Evolutionary conservation across 2,888 invertebrate species (phyloP).

Genomic region (Amblyjoppa proteus): DNA sequence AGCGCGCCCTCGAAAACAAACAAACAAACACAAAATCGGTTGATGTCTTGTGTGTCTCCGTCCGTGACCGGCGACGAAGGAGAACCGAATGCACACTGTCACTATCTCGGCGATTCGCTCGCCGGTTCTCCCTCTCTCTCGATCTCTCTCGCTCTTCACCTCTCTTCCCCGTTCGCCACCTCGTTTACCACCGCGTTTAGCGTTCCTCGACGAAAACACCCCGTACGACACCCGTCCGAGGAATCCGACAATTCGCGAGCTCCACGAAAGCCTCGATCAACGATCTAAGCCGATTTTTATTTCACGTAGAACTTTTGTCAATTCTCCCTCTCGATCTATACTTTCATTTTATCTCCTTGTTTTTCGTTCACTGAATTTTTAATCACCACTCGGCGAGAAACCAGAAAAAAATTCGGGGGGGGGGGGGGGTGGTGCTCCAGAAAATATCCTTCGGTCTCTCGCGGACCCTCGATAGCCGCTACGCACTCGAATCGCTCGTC

Average conservation of each 20-base stretch:
- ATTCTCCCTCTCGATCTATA: not conserved
- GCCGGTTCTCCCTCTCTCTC: conserved; percentile 54
- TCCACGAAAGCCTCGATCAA: not conserved
- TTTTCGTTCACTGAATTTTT: not conserved
- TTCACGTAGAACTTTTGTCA: not conserved
- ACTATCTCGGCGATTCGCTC: conserved; percentile 58
- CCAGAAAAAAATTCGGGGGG: too few species aligned
- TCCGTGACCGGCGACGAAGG: conserved; percentile 68
- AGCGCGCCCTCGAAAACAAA: not conserved
- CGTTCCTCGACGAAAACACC: conserved; percentile 8
- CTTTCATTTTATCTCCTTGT: not conserved
- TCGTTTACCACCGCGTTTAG: not conserved
- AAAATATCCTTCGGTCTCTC: too few species aligned
- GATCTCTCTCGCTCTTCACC: conserved; percentile 35
- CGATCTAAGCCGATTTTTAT: not conserved
- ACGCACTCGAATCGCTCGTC: too few species aligned
- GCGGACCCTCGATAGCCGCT: too few species aligned
- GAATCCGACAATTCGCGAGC: not conserved
- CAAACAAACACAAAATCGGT: not conserved
- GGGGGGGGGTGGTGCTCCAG: too few species aligned
- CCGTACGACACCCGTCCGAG: not conserved
- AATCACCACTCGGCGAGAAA: too few species aligned
- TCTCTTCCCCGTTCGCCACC: conserved; percentile 23
- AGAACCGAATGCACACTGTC: conserved; percentile 76
- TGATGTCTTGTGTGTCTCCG: conserved; percentile 29